A percentile compares a stretch with the other conserved stretches of the same genome.
phyloP scores from a whole-genome alignment of 2,888 invertebrate genomes.

The Scaptomyza tumidula region DNA sequence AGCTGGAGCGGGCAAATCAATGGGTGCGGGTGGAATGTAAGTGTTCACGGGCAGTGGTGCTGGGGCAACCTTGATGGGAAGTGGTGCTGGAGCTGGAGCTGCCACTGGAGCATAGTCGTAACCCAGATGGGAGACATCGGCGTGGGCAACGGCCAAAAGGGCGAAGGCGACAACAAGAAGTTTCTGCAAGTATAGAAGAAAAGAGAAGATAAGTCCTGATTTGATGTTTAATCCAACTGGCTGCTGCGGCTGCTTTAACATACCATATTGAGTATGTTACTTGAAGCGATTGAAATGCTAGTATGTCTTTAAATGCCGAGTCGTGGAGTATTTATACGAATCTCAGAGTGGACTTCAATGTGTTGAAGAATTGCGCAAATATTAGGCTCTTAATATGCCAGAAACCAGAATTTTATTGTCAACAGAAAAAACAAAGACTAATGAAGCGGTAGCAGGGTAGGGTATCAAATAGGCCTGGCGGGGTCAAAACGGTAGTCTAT shows the following conservation, averaged over 20 bases:
- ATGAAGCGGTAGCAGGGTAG: slow-evolving; percentile 28
- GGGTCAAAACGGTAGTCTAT: background rate
- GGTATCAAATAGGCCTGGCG: slow-evolving; percentile 30
- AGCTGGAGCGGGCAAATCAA: slow-evolving; percentile 46
- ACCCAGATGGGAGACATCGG: slow-evolving; percentile 78
- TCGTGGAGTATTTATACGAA: slow-evolving; percentile 66
- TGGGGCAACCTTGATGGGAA: slow-evolving; percentile 27
- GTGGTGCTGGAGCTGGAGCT: slow-evolving; percentile 44
- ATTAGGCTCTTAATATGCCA: slow-evolving; percentile 75
- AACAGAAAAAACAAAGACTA: slow-evolving; percentile 49
- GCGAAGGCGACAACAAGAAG: slow-evolving; percentile 73
- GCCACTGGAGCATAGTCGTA: slow-evolving; percentile 69
- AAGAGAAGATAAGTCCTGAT: slow-evolving; percentile 22
- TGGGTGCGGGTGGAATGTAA: slow-evolving; percentile 56
- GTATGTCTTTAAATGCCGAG: slow-evolving; percentile 45
- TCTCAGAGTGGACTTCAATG: slow-evolving; percentile 10
- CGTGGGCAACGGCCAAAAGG: slow-evolving; percentile 69
- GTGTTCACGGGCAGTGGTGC: slow-evolving; percentile 39
- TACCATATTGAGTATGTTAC: slow-evolving; percentile 69
- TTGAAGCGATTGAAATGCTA: slow-evolving; percentile 52
- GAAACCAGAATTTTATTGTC: slow-evolving; percentile 75
- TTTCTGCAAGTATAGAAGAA: slow-evolving; percentile 59
- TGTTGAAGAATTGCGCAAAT: slow-evolving; percentile 65
- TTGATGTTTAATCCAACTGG: slow-evolving; percentile 4
- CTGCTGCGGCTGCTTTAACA: slow-evolving; percentile 24